A percentile compares a stretch with the other conserved stretches of the same genome.
Evolutionary conservation across 2,888 invertebrate genomes (phyloP).

Genomic region (Amphipyra tragopoginis): DNA sequence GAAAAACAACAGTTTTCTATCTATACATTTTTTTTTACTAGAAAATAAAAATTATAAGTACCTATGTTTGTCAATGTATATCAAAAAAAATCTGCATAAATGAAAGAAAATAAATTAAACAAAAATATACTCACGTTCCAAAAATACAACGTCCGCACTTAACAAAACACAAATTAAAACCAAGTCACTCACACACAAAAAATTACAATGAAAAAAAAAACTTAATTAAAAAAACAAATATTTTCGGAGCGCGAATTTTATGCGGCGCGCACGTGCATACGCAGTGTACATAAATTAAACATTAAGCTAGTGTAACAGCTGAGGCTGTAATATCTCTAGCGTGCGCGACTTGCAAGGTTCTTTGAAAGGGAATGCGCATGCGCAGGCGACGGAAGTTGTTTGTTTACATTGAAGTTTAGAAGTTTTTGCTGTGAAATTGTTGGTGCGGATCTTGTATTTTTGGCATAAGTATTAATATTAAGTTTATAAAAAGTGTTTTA

Average conservation of each 20-base stretch:
- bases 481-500: too few species aligned
- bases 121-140: conserved; percentile 34
- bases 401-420: conserved; percentile 8
- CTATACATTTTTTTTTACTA: too few species aligned
- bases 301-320: conserved; percentile 47
- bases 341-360: conserved; percentile 43
- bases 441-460: background rate
- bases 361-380: conserved; percentile 50
- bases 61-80: background rate
- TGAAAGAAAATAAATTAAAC: background rate
- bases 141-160: conserved; percentile 5
- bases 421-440: background rate
- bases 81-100: background rate
- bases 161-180: conserved; percentile 9
- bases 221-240: conserved; percentile 8
- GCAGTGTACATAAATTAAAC: conserved; percentile 58
- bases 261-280: conserved; percentile 52
- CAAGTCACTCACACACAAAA: conserved; percentile 17
- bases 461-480: too few species aligned
- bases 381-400: conserved; percentile 15
- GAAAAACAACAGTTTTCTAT: too few species aligned
- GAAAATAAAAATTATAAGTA: too few species aligned
- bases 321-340: conserved; percentile 27
- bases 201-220: background rate
- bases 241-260: conserved; percentile 43